Evolutionary conservation across 2,888 invertebrate genomes (phyloP), one percentile per base, ranked within the genome.

Genomic region (Andrena dorsata): DNA sequence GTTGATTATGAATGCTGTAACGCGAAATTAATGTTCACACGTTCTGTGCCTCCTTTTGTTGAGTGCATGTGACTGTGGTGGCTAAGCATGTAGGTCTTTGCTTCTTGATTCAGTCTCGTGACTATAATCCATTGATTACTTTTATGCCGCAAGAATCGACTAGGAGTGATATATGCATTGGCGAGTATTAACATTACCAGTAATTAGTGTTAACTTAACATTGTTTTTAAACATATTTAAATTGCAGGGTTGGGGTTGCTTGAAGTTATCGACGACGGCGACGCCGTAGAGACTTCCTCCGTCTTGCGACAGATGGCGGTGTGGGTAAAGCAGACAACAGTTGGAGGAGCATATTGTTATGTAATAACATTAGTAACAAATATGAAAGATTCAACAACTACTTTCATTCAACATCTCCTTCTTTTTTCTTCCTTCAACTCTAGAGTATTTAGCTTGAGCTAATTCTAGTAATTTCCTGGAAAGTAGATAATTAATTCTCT

Each of bases 11-110:
- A n/a, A 74, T 23, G 74, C 8, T 60, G 61, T 26, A 65, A 72
- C 66, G 49, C 70, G 32, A 75, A 82, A 80, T 66, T 82, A 74
- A 80, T 80, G 74, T 75, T 75, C 75, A 13, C 70, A 71, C 75
- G 35, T 75, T 56, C 53, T 65, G 70, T n/a, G 16, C 47, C 20
- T 65, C 58, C 68, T 35, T 68, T 35, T 26, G 20, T 13, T 16
- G 23, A 47, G 32, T 16, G 49, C 65, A 28, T n/a, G 41, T 47
- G 30, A 49, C 51, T 32, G 41, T 13, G 60, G 47, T 49, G 30
- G 28, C 8, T 66, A 66, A 66, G 32, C 56, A 80, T 80, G 32
- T 80, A 66, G 60, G 56, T 82, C 66, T 30, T 65, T 69, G 63
- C 69, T 81, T 76, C 70, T 64, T 69, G 49, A 49, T 63, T 58